A percentile compares a stretch with the other conserved stretches of the same genome.
These are phyloP conservation scores for Ailuropoda melanoleuca DNA, from an alignment of 2,113 vertebrate species.

Conservation along the genomic window DNA sequence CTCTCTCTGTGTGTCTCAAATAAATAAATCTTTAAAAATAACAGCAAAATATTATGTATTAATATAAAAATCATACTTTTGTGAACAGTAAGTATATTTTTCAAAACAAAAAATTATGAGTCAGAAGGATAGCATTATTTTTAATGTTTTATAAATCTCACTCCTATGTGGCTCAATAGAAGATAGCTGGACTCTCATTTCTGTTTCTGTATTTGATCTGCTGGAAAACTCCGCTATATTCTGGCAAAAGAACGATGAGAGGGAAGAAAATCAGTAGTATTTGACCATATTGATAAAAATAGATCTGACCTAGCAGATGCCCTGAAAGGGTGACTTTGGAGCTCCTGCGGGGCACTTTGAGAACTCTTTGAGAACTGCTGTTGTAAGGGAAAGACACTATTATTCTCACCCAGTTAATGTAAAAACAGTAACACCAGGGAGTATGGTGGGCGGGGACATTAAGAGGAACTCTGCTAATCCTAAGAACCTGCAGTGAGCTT, in stretches of 20 bases:
- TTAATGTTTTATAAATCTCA: background rate
- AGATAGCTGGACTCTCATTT: background rate
- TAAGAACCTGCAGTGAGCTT: background rate
- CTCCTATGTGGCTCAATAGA: background rate
- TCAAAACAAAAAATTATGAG: background rate
- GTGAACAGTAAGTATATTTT: background rate
- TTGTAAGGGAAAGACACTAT: background rate
- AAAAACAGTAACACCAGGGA: background rate
- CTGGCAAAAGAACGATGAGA: background rate
- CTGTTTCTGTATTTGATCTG: background rate
- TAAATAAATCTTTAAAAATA: background rate
- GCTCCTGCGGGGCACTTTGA: background rate
- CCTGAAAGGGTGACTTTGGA: background rate
- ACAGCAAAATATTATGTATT: background rate
- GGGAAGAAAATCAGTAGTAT: background rate
- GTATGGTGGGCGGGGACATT: rapidly evolving
- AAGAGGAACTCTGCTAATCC: background rate
- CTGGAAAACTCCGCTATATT: background rate
- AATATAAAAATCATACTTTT: slow-evolving; percentile 9
- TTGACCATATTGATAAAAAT: background rate
- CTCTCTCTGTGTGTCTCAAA: background rate
- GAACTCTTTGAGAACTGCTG: background rate
- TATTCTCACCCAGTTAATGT: background rate
- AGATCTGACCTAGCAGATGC: background rate
- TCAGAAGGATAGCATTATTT: background rate